Conservation (phyloP, 53 echinoderm and acorn worm species). For the Apostichopus leukothele region DNA sequence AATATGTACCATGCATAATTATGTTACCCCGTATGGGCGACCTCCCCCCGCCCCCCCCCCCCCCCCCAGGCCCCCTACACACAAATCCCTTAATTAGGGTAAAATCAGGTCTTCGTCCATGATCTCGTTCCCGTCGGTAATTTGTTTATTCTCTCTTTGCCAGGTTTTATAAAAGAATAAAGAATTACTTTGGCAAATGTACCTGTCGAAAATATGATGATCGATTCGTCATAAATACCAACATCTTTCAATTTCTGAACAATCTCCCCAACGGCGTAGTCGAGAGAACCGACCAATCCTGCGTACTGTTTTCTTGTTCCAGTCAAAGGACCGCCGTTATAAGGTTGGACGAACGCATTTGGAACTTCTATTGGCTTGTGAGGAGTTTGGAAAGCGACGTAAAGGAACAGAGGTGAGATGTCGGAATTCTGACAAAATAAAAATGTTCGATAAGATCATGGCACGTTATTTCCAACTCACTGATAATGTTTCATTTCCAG, state of each 20-base stretch:
- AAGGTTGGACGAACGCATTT: neutral
- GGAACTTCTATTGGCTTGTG: constrained; percentile 38
- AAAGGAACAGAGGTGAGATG: constrained; percentile 10
- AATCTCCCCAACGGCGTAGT: constrained; percentile 39
- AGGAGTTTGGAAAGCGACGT: constrained; percentile 24
- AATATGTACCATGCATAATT: too few species aligned
- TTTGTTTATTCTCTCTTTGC: too few species aligned
- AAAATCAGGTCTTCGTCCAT: too few species aligned
- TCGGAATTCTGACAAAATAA: too few species aligned
- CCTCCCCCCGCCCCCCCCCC: too few species aligned
- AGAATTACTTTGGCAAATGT: neutral
- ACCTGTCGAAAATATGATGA: constrained; percentile 47
- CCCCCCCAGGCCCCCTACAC: too few species aligned
- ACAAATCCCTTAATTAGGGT: too few species aligned
- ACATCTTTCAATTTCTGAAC: neutral
- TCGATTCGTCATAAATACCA: constrained; percentile 31
- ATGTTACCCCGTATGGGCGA: too few species aligned
- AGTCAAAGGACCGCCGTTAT: constrained; percentile 22
- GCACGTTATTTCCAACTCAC: neutral
- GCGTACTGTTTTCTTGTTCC: constrained; percentile 20
- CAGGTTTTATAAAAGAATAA: too few species aligned
- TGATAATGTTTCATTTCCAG: neutral
- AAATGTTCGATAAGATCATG: neutral
- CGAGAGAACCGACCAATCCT: constrained; percentile 29
- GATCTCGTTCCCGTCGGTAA: too few species aligned